Percentiles rank a stretch among this genome's conserved stretches.
phyloP scores from a whole-genome alignment of 2,888 invertebrate species.

The Acleris cristana region DNA sequence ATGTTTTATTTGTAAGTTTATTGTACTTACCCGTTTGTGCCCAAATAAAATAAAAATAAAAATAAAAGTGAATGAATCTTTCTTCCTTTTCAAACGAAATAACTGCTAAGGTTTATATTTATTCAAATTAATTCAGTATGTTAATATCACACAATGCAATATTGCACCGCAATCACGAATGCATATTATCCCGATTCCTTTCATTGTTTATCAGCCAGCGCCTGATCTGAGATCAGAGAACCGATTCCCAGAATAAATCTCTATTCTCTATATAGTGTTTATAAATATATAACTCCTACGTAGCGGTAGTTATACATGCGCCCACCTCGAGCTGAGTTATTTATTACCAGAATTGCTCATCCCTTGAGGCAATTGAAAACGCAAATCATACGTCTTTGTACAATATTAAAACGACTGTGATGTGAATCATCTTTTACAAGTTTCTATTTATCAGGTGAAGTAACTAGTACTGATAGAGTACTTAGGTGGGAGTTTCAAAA shows the following conservation, averaged over 20 bases:
- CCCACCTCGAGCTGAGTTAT: constrained; percentile 52
- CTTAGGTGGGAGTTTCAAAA: too few species aligned
- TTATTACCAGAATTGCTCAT: constrained; percentile 56
- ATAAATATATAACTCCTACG: constrained; percentile 1
- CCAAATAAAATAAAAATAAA: too few species aligned
- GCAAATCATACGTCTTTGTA: constrained; percentile 33
- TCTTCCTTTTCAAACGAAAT: too few species aligned
- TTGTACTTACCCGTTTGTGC: too few species aligned
- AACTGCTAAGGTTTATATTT: too few species aligned
- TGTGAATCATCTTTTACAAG: constrained; percentile 3
- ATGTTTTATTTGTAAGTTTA: too few species aligned
- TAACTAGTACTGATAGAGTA: too few species aligned
- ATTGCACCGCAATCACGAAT: neutral
- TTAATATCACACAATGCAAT: neutral
- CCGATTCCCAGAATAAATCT: constrained; percentile 39
- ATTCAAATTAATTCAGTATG: too few species aligned
- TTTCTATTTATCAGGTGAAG: neutral
- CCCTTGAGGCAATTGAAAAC: constrained; percentile 41
- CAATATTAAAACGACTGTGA: constrained; percentile 22
- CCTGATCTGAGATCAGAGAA: neutral
- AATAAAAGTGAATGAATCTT: too few species aligned
- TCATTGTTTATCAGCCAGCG: constrained; percentile 1
- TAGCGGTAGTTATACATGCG: neutral
- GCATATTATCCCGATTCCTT: neutral
- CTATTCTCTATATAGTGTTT: constrained; percentile 19